Conservation (phyloP, 2,113 vertebrate genomes). For the Damaliscus lunatus region DNA sequence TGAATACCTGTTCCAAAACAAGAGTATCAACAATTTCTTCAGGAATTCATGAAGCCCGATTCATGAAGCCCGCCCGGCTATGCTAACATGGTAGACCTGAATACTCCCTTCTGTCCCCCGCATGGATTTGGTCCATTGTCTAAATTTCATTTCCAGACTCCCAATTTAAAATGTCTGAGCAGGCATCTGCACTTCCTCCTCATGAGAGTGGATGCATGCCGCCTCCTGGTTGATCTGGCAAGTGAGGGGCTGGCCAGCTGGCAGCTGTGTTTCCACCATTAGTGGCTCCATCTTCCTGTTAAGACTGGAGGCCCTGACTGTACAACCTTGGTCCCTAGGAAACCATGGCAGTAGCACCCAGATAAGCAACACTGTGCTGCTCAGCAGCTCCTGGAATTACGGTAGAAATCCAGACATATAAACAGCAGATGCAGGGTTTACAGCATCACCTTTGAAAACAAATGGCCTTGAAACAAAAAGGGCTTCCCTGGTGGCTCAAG, state of each 20-base stretch:
- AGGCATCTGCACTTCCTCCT: neutral
- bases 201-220: neutral
- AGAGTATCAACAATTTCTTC: neutral
- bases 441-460: neutral
- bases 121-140: neutral
- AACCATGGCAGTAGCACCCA: neutral
- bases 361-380: no score
- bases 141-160: neutral
- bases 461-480: neutral
- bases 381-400: neutral
- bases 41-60: neutral
- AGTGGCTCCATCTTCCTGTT: neutral
- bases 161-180: neutral
- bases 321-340: neutral
- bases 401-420: rapidly evolving
- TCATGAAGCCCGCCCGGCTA: neutral
- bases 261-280: neutral
- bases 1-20: neutral
- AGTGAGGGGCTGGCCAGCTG: neutral
- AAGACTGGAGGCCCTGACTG: neutral
- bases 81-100: neutral
- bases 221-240: neutral
- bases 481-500: neutral
- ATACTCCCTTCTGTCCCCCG: neutral
- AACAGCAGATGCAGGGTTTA: neutral